phyloP scores from a whole-genome alignment of 1,140 invertebrate species.

The Popillia japonica region DNA sequence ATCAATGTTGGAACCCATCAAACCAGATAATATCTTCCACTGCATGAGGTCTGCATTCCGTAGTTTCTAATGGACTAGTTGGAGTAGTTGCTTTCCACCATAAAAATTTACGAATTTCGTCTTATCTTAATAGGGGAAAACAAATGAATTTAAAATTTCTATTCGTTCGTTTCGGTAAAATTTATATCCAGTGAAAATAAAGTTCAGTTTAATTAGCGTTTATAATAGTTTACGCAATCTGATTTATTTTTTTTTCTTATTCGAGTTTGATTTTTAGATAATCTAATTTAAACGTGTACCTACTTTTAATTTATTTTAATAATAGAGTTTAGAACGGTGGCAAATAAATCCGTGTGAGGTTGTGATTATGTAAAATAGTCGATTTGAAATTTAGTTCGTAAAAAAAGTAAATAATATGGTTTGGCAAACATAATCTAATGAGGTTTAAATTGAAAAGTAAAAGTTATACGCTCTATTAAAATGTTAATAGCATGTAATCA shows the following conservation, averaged over 20 bases:
- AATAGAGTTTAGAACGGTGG: not conserved
- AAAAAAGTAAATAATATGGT: not conserved
- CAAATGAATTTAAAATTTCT: not conserved
- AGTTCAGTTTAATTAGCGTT: not conserved
- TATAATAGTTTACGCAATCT: not conserved
- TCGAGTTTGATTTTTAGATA: not conserved
- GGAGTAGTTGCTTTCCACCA: not conserved
- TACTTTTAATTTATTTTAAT: not conserved
- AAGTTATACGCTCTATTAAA: not conserved
- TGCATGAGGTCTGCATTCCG: slow-evolving; percentile 5
- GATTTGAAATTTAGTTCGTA: not conserved
- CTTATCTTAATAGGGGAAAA: not conserved
- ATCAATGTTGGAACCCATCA: slow-evolving; percentile 2
- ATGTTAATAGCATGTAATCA: not conserved
- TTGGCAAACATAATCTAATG: slow-evolving; percentile 1
- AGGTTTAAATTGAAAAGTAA: slow-evolving; percentile 7
- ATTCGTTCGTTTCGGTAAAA: not conserved
- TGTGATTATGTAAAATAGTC: not conserved
- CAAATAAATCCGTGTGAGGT: not conserved
- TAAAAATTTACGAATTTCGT: not conserved
- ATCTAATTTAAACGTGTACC: not conserved
- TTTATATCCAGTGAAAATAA: not conserved
- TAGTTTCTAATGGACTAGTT: slow-evolving; percentile 2
- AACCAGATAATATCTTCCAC: slow-evolving; percentile 8
- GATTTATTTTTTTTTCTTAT: slow-evolving; percentile 1